Evolutionary conservation across 2,797 vertebrate genomes (phyloP).

Genomic region (Anas capensis): DNA sequence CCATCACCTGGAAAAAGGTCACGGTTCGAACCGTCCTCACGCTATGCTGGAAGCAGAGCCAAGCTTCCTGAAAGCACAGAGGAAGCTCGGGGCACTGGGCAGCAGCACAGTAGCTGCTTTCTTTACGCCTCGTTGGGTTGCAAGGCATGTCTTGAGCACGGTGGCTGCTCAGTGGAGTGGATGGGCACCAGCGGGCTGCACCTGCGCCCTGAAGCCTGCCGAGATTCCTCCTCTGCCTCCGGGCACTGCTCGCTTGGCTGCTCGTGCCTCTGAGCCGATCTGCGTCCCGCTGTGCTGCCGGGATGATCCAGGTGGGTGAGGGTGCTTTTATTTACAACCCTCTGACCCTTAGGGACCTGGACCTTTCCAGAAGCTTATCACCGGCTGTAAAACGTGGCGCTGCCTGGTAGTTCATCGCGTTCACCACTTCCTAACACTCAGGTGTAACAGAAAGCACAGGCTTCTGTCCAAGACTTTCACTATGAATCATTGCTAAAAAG

Average conservation of each 20-base stretch:
- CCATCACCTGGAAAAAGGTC: background rate
- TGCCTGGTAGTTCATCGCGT: background rate
- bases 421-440: background rate
- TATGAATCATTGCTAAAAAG: background rate
- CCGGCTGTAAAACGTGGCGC: too few species aligned
- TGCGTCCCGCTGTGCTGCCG: background rate
- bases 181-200: background rate
- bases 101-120: background rate
- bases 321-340: background rate
- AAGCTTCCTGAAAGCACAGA: background rate
- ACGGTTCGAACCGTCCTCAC: fast-evolving
- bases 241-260: background rate
- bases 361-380: background rate
- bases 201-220: background rate
- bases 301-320: background rate
- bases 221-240: fast-evolving
- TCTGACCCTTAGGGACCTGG: background rate
- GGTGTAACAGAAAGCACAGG: background rate
- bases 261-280: fast-evolving
- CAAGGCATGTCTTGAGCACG: fast-evolving
- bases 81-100: background rate
- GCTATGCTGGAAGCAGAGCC: background rate
- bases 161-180: background rate
- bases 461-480: background rate
- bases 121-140: background rate